These are phyloP conservation scores for Meganola albula DNA, from an alignment of 2,888 invertebrate species.

Conservation along the genomic window DNA sequence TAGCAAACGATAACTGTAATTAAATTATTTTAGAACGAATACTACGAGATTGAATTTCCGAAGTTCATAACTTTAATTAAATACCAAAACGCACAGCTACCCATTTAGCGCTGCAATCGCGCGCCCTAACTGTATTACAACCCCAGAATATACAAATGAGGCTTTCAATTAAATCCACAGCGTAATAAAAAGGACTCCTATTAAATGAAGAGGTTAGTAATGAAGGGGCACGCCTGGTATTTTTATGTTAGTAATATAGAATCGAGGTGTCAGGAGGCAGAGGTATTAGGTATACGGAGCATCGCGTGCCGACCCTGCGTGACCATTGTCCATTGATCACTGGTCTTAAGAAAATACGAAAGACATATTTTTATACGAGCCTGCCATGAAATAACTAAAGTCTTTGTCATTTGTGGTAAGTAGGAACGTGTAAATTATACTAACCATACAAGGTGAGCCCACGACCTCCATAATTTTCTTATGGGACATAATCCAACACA, in stretches of 20 bases:
- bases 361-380: constrained; percentile 54
- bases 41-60: no score
- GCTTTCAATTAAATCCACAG: constrained; percentile 25
- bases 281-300: constrained; percentile 39
- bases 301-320: constrained; percentile 58
- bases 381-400: constrained; percentile 25
- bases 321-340: constrained; percentile 63
- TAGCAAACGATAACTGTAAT: no score
- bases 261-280: constrained; percentile 48
- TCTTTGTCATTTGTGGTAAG: no score
- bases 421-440: no score
- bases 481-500: no score
- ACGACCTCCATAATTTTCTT: no score
- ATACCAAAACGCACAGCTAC: no score
- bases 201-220: constrained; percentile 47
- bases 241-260: constrained; percentile 59
- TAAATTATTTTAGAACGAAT: no score
- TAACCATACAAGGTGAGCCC: no score
- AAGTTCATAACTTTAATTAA: no score
- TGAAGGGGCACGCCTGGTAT: constrained; percentile 52
- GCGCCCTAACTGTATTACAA: constrained; percentile 14
- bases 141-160: constrained; percentile 26
- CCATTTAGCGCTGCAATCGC: constrained; percentile 9
- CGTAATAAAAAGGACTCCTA: constrained; percentile 33
- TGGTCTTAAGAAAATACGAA: constrained; percentile 52